Evolutionary conservation across 2,113 vertebrate species (phyloP).

Genomic region (Vidua chalybeata): DNA sequence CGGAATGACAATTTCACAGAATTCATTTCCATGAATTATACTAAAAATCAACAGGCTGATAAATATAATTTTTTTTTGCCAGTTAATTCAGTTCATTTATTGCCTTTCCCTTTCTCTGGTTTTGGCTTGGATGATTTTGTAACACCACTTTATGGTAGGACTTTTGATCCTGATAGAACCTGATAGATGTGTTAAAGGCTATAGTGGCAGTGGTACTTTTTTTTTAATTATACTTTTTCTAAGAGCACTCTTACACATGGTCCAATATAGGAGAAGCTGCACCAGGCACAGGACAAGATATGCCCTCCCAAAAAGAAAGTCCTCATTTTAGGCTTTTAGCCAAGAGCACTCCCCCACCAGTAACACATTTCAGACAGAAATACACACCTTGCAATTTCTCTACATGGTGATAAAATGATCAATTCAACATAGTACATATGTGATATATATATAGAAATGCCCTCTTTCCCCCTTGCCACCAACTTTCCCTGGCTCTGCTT

Average conservation of each 20-base stretch:
- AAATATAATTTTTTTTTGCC: not conserved
- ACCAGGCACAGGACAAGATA: not conserved
- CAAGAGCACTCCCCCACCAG: not conserved
- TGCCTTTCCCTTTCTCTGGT: not conserved
- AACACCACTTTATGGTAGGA: not conserved
- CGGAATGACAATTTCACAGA: not conserved
- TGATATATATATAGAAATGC: not conserved
- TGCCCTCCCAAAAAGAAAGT: not conserved
- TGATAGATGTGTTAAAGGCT: not conserved
- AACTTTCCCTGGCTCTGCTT: not conserved
- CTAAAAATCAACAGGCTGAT: conserved; percentile 6
- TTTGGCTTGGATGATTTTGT: not conserved
- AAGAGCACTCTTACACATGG: not conserved
- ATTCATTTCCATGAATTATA: conserved; percentile 24
- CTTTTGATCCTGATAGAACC: not conserved
- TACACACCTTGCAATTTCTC: not conserved
- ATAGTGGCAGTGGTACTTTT: not conserved
- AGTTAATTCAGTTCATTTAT: not conserved
- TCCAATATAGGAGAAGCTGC: not conserved
- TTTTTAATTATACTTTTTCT: not conserved
- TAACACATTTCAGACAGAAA: not conserved
- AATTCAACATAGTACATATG: not conserved
- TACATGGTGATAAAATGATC: not conserved
- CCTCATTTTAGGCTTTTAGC: not conserved
- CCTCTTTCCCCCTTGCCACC: not conserved